These are phyloP conservation scores for Drosophila sucinea DNA, from an alignment of 1,140 invertebrate species.

Conservation along the genomic window DNA sequence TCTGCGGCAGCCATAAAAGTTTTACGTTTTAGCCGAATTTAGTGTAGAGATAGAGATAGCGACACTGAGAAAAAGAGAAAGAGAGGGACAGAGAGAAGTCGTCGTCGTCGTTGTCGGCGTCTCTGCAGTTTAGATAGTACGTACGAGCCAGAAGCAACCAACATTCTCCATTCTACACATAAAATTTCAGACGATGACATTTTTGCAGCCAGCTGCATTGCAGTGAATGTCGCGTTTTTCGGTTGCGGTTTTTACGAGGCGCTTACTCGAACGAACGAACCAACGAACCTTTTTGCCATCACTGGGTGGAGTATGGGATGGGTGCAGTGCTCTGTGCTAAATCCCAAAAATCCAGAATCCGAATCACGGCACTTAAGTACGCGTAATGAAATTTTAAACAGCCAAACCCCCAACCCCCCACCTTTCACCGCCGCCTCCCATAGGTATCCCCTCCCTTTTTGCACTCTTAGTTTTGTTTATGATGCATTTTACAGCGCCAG, in stretches of 20 bases:
- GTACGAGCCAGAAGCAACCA: constrained; percentile 2
- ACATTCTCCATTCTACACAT: constrained; percentile 65
- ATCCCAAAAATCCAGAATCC: constrained; percentile 12
- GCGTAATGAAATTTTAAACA: constrained; percentile 61
- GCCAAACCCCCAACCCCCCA: constrained; percentile 18
- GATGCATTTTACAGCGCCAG: constrained; percentile 25
- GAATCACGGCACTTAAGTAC: constrained; percentile 55
- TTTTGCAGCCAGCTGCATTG: constrained; percentile 70
- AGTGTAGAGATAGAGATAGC: constrained; percentile 35
- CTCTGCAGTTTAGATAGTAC: constrained; percentile 61
- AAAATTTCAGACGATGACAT: constrained; percentile 71
- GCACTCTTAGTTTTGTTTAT: constrained; percentile 6
- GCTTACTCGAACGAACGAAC: constrained; percentile 12
- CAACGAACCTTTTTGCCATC: constrained; percentile 54
- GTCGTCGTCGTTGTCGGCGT: not conserved
- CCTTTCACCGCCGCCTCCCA: not conserved
- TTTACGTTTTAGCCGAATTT: constrained; percentile 76
- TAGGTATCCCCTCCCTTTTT: not conserved
- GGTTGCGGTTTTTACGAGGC: constrained; percentile 28
- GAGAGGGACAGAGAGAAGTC: constrained; percentile 12
- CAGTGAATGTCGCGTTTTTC: constrained; percentile 50
- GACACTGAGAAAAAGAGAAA: constrained; percentile 9
- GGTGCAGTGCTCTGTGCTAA: not conserved
- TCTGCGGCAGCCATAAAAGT: constrained; percentile 73
- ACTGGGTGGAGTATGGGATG: not conserved